phyloP scores from a whole-genome alignment of 2,113 vertebrate genomes.

The Cyphomyrus plagiostoma region DNA sequence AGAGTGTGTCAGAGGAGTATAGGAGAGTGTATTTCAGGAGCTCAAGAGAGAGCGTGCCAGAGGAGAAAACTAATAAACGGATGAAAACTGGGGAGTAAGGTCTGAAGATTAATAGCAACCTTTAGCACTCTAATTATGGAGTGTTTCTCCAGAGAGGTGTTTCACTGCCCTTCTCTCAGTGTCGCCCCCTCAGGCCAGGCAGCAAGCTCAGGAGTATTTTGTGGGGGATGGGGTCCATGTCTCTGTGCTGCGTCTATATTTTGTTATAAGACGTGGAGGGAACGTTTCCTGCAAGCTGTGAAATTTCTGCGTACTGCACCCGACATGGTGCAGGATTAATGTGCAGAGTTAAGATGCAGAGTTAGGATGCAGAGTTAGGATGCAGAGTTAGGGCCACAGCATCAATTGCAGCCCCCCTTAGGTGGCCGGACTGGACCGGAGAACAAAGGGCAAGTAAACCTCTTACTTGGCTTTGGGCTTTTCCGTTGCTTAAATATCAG shows the following conservation, averaged over 20 bases:
- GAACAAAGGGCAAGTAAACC: background rate
- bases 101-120: background rate
- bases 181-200: background rate
- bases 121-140: background rate
- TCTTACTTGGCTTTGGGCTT: constrained; percentile 14
- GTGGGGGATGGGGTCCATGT: background rate
- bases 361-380: background rate
- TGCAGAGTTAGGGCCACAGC: background rate
- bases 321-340: background rate
- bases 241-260: constrained; percentile 4
- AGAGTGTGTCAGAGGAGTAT: background rate
- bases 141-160: background rate
- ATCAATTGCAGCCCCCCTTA: background rate
- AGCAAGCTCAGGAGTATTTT: background rate
- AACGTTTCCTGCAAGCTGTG: background rate
- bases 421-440: background rate
- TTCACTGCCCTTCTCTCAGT: background rate
- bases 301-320: constrained; percentile 13
- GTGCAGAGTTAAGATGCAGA: too few species aligned
- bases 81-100: background rate
- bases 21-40: background rate
- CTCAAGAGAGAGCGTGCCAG: background rate
- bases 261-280: background rate
- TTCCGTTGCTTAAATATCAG: background rate
- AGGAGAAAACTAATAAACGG: background rate